Percentiles rank a stretch among this genome's conserved stretches.
These are phyloP conservation scores for Mycetomoellerius zeteki DNA, from an alignment of 1,140 invertebrate species.

Conservation along the genomic window DNA sequence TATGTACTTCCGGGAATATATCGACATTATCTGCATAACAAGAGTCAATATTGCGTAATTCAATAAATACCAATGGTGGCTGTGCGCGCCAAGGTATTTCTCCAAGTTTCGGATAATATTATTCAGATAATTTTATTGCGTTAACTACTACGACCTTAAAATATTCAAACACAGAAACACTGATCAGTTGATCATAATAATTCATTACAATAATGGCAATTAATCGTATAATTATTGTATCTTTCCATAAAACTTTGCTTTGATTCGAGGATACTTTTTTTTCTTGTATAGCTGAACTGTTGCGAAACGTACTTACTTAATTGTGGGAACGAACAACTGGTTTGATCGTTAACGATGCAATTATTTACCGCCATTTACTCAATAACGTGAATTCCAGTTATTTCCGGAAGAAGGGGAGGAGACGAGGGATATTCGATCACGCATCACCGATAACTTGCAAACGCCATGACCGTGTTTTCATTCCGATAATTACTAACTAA, in stretches of 20 bases:
- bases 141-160: not conserved
- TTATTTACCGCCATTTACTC: constrained; percentile 63
- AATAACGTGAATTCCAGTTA: constrained; percentile 60
- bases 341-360: constrained; percentile 66
- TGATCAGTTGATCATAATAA: not conserved
- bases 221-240: not conserved
- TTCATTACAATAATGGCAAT: not conserved
- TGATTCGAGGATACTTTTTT: no score
- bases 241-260: not conserved
- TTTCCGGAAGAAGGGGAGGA: constrained; percentile 17
- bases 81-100: not conserved
- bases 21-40: constrained; percentile 41
- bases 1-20: constrained; percentile 36
- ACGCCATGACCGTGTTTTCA: constrained; percentile 50
- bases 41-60: constrained; percentile 36
- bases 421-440: constrained; percentile 50
- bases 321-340: constrained; percentile 44
- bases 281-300: constrained; percentile 21
- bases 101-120: constrained; percentile 26
- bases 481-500: constrained; percentile 40
- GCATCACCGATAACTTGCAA: constrained; percentile 59
- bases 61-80: constrained; percentile 28
- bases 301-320: constrained; percentile 64
- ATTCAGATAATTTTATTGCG: not conserved
- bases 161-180: not conserved